Base-by-base conservation (phyloP, 2,113 vertebrate species). In the Nestor notabilis region DNA sequence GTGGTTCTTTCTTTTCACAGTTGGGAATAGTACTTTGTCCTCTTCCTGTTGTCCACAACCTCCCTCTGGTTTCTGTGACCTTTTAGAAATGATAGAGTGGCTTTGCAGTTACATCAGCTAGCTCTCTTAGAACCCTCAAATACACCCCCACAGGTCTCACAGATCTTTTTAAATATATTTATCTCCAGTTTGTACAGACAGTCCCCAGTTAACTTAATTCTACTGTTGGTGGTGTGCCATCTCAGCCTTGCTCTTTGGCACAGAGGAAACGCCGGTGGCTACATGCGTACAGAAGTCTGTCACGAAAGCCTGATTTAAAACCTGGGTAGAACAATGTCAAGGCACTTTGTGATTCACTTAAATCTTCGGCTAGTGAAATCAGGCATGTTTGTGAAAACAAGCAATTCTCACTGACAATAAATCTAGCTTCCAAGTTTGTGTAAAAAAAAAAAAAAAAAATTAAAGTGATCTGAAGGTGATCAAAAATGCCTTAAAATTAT, bases 261-360 rank as follows among this genome's bases (percentile, higher is more conserved):
- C 46, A 56, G 24, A n/a, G 24, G 23, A 17, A 35, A 0, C 1
- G 2, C 44, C 70, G 35, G 35, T 50, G 21, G 44, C 28, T 52
- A 17, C 39, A 75, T 4, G 6, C 0, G 0, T 19, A 33, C 33
- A 43, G 0, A 63, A 10, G 11, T 58, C 31, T 72, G 39, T 37
- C 69, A 58, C 37, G 82, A 90, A 77, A 18, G n/a, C 17, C 8
- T 47, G 25, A 33, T 43, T 74, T 60, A 60, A 69, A 77, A 53
- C 15, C 11, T 37, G 23, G 25, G 28, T 8, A 71, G 37, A 37
- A 43, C 7, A 90, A 53, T 37, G 20, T 9, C 35, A 64, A 68
- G 21, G 12, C 44, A 55, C 17, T 58, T 87, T 0, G 0, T 43
- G 35, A 14, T 56, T 82, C 79, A 18, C 13, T 39, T 79, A 25